Base-by-base conservation (phyloP, 1,140 invertebrate species). In the Drosophila bocqueti region DNA sequence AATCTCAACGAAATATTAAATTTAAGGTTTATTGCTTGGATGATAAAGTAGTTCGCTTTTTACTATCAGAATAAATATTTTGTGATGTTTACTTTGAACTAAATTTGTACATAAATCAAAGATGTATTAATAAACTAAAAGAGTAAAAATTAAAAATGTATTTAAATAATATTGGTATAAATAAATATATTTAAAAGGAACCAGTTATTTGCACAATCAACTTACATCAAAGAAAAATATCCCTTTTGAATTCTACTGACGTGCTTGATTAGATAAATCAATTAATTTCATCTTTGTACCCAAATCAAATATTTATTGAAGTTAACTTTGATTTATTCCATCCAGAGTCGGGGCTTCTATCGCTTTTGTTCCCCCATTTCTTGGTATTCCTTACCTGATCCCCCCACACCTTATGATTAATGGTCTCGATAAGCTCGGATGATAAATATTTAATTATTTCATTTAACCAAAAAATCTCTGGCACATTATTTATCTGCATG, bases 401-500 rank as follows among this genome's bases (percentile, higher is more conserved):
- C 31, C 36, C 36, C 13, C 16, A 38, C 43, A 45, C 21, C 52
- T 36, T 54, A 46, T 76, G 74, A 76, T 76, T 76, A 67, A 76
- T 76, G 74, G 49, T 55, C 29, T 62, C 69, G 72, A 75, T 75
- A 75, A 75, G 72, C 72, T n/a, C 15, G 13, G 24, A 47, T 55
- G 58, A 75, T 74, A 75, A 75, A 75, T 68, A 77, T 62, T 62
- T 78, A 78, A 78, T 69, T 78, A 69, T 69, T 78, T 76, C 43
- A 75, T 75, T 75, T 64, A 49, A 21, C 58, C 69, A 73, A 69
- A 38, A 72, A 31, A 57, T 61, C 58, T 40, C 15, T 24, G 67
- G 18, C 45, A 73, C 45, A 73, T 73, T 73, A 72, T 73, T 73
- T 73, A 73, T 73, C 69, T 72, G 69, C 50, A 73, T 73, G 69